phyloP scores from a whole-genome alignment of 53 echinoderm and acorn worm species.

The Zoroaster sp. region DNA sequence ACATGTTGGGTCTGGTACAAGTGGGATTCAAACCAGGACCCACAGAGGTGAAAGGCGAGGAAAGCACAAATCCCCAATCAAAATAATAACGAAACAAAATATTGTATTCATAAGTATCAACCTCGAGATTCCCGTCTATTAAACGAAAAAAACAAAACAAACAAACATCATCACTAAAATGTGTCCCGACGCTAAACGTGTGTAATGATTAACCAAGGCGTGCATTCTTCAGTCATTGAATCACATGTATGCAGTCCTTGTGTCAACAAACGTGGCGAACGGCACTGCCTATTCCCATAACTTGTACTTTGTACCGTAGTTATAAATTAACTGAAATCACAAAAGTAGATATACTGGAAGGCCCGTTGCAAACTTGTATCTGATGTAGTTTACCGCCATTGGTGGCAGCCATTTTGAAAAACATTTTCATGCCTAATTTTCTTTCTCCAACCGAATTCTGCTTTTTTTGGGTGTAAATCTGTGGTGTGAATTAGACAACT shows the following conservation, averaged over 20 bases:
- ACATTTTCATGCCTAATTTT: background rate
- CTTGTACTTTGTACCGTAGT: background rate
- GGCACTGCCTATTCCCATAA: conserved; percentile 18
- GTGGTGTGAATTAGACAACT: background rate
- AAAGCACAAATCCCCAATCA: too few species aligned
- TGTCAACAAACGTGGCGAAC: background rate
- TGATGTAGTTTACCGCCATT: conserved; percentile 20
- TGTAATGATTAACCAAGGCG: conserved; percentile 15
- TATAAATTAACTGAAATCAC: conserved; percentile 33
- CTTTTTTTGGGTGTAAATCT: background rate
- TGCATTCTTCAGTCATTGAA: conserved; percentile 8
- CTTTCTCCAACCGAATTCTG: background rate
- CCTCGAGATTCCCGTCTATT: too few species aligned
- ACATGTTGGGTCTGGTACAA: too few species aligned
- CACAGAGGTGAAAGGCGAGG: too few species aligned
- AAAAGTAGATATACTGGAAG: background rate
- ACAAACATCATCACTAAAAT: background rate
- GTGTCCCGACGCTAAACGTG: conserved; percentile 14
- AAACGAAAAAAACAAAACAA: background rate
- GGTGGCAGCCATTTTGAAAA: conserved; percentile 37
- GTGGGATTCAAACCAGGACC: too few species aligned
- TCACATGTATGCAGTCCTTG: background rate
- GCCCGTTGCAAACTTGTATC: background rate
- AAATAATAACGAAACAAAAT: too few species aligned
- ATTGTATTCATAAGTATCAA: too few species aligned